A percentile compares a stretch with the other conserved stretches of the same genome.
Evolutionary conservation across 2,797 vertebrate genomes (phyloP).

Genomic region (Chrosomus eos): DNA sequence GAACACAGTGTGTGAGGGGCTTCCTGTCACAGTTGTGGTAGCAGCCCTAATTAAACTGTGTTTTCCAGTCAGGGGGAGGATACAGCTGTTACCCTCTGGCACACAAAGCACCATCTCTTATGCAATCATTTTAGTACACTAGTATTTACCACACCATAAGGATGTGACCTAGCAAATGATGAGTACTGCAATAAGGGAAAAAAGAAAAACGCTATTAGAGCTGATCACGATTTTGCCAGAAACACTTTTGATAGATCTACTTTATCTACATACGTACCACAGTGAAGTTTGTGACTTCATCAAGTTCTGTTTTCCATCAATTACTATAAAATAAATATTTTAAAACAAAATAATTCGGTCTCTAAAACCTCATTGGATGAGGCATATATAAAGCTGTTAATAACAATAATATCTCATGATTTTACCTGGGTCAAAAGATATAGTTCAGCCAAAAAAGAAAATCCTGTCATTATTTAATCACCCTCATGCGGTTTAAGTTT

Average conservation of each 20-base stretch:
- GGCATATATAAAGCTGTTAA: background rate
- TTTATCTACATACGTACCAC: background rate
- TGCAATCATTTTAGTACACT: constrained; percentile 15
- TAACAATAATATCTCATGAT: background rate
- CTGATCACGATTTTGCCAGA: background rate
- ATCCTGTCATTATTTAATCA: background rate
- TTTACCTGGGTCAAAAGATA: background rate
- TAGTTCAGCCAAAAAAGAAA: background rate
- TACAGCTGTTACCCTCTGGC: constrained; percentile 24
- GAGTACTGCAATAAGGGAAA: background rate
- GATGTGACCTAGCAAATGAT: background rate
- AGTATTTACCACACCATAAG: constrained; percentile 27
- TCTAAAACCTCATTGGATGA: background rate
- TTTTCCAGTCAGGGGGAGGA: constrained; percentile 27
- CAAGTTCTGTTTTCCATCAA: background rate
- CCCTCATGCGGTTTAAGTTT: background rate
- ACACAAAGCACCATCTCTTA: constrained; percentile 23
- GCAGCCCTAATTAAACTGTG: constrained; percentile 40
- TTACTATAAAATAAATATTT: background rate
- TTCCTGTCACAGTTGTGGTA: constrained; percentile 32
- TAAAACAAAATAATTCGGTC: background rate
- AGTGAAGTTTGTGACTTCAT: background rate
- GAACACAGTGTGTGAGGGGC: constrained; percentile 16
- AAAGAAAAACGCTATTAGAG: constrained; percentile 9
- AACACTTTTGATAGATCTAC: background rate